phyloP scores from a whole-genome alignment of 92 coral and sea anemone species.

The Porites lobata region DNA sequence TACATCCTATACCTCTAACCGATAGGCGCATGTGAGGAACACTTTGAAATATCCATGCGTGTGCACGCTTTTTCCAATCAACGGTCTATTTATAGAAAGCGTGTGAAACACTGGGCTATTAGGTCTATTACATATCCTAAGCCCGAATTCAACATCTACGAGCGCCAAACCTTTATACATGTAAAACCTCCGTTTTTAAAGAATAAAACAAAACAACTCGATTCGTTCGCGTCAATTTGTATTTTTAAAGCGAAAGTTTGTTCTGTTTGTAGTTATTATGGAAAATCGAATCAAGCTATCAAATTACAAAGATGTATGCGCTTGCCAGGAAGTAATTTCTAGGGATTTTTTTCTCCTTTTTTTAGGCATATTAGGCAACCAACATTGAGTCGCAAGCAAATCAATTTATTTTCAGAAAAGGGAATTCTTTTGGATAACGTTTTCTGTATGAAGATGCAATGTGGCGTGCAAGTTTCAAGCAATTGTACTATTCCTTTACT shows the following conservation, averaged over 20 bases:
- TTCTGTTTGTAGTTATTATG: too few species aligned
- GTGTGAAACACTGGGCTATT: neutral
- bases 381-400: slow-evolving; percentile 3
- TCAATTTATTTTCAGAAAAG: neutral
- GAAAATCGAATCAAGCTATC: too few species aligned
- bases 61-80: neutral
- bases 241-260: neutral
- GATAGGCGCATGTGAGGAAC: too few species aligned
- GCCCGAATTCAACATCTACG: neutral
- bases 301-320: too few species aligned
- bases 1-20: too few species aligned
- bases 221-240: neutral
- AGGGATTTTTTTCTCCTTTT: neutral
- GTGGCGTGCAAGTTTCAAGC: slow-evolving; percentile 1
- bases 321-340: too few species aligned
- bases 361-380: slow-evolving; percentile 17
- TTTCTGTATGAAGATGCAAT: neutral
- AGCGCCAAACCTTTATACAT: neutral
- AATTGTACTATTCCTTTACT: neutral
- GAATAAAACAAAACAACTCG: too few species aligned
- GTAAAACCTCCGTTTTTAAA: too few species aligned
- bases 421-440: too few species aligned
- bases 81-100: slow-evolving; percentile 7
- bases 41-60: too few species aligned
- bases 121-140: neutral